phyloP scores from a whole-genome alignment of 2,113 vertebrate species.

The Daboia siamensis region DNA sequence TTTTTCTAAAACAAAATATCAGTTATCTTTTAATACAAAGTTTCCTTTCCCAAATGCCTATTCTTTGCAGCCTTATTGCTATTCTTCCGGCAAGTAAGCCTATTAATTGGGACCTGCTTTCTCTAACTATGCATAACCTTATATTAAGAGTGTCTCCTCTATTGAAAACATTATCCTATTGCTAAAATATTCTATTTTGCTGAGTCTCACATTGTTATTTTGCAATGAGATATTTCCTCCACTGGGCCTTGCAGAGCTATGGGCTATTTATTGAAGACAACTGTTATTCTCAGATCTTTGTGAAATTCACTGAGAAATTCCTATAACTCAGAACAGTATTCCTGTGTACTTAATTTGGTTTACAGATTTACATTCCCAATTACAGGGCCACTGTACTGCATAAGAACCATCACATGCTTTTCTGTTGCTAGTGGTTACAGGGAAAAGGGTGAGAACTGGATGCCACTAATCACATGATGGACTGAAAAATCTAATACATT shows the following conservation, averaged over 20 bases:
- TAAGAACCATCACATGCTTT: conserved; percentile 55
- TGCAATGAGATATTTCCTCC: not conserved
- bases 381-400: conserved; percentile 31
- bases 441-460: conserved; percentile 30
- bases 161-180: not conserved
- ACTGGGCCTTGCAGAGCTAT: not conserved
- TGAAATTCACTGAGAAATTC: conserved; percentile 15
- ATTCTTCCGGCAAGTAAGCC: not conserved
- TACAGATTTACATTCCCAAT: conserved; percentile 19
- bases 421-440: conserved; percentile 58
- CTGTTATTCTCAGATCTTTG: not conserved
- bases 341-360: conserved; percentile 36
- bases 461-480: conserved; percentile 29
- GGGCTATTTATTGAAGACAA: not conserved
- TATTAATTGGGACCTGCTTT: not conserved
- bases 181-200: not conserved
- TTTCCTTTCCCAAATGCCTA: not conserved
- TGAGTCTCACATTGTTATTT: not conserved
- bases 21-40: not conserved
- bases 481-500: conserved; percentile 5
- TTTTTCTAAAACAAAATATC: not conserved
- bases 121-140: not conserved
- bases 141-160: not conserved
- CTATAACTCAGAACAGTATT: conserved; percentile 41
- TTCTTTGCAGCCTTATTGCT: no score